Evolutionary conservation across 2,888 invertebrate species (phyloP).

Genomic region (Folsomia candida): DNA sequence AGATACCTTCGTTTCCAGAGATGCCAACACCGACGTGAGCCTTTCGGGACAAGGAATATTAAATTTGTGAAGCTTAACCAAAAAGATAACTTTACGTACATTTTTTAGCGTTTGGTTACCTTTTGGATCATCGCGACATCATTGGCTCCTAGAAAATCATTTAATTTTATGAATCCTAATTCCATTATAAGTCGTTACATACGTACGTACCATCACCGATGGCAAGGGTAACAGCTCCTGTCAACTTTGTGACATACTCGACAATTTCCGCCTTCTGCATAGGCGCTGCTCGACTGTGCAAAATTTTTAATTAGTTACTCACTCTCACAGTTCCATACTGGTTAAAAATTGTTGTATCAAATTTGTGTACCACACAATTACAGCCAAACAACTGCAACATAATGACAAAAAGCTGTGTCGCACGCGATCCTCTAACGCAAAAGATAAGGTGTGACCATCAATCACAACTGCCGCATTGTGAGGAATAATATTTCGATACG

Average conservation of each 20-base stretch:
- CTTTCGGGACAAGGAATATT: no score
- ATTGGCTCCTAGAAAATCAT: constrained; percentile 63
- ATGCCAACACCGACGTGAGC: constrained; percentile 97
- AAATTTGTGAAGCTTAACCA: no score
- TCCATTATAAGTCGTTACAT: no score
- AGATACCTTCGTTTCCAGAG: constrained; percentile 94
- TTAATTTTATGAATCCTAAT: not conserved
- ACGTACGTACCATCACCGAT: constrained; percentile 77
- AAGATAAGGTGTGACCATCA: constrained; percentile 90
- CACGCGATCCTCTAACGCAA: constrained; percentile 85
- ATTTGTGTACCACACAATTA: constrained; percentile 75
- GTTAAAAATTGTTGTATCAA: not conserved
- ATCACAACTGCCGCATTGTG: constrained; percentile 86
- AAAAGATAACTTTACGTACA: no score
- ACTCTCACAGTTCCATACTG: not conserved
- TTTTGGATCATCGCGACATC: constrained; percentile 97
- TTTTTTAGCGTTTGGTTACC: no score
- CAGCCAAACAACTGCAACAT: constrained; percentile 89
- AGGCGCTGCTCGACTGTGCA: constrained; percentile 74
- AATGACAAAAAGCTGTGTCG: constrained; percentile 88
- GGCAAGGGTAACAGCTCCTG: constrained; percentile 81
- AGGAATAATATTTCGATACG: not conserved
- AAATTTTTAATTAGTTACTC: not conserved
- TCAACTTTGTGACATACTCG: constrained; percentile 73
- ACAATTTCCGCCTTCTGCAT: constrained; percentile 94